phyloP scores from a whole-genome alignment of 2,888 invertebrate genomes.

The Aspidapion aeneum region DNA sequence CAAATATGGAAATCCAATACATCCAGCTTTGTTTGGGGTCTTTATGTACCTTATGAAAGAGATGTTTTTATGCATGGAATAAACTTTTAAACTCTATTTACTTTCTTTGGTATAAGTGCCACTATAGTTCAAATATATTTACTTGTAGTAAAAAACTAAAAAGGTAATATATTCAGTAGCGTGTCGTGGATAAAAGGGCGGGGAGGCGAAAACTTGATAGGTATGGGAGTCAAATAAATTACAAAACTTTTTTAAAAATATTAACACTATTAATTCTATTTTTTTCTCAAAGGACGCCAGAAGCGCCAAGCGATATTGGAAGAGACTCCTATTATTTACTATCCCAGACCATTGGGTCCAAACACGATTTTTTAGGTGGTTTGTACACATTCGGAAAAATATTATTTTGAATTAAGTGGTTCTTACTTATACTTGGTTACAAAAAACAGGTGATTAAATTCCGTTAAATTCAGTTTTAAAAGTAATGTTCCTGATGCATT shows the following conservation, averaged over 20 bases:
- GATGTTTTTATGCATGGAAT: conserved; percentile 44
- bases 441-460: too few species aligned
- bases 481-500: too few species aligned
- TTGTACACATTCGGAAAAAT: background rate
- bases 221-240: too few species aligned
- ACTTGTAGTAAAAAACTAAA: conserved; percentile 33
- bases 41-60: conserved; percentile 28
- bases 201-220: too few species aligned
- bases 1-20: conserved; percentile 31
- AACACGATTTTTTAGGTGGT: conserved; percentile 6
- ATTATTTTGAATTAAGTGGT: background rate
- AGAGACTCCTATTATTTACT: conserved; percentile 38
- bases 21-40: conserved; percentile 33
- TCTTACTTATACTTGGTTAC: too few species aligned
- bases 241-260: too few species aligned
- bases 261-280: too few species aligned
- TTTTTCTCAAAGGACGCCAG: too few species aligned
- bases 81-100: conserved; percentile 31
- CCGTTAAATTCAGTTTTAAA: too few species aligned
- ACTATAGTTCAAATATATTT: conserved; percentile 26
- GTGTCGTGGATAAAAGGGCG: conserved; percentile 35
- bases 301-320: conserved; percentile 33
- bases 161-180: conserved; percentile 37
- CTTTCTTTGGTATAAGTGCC: conserved; percentile 29
- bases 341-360: conserved; percentile 29